Evolutionary conservation across 2,113 vertebrate species (phyloP).

Genomic region (Strix aluco): DNA sequence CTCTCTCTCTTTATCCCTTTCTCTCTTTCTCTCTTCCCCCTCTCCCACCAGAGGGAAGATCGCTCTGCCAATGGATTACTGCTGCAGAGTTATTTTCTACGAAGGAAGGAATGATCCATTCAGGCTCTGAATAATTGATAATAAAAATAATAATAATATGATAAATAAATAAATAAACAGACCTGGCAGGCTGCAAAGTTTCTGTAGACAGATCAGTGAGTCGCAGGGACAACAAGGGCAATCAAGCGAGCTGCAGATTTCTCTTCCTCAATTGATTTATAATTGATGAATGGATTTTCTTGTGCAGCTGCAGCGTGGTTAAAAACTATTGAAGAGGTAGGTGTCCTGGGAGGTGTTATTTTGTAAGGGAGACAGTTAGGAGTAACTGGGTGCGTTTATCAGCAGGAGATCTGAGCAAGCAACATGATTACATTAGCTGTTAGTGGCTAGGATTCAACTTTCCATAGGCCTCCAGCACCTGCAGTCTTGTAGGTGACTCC

Average conservation of each 20-base stretch:
- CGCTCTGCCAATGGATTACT: not conserved
- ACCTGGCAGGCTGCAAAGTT: conserved; percentile 10
- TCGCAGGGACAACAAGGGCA: conserved; percentile 15
- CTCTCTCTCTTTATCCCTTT: not conserved
- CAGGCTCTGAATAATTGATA: not conserved
- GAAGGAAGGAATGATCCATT: not conserved
- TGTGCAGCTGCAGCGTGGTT: not conserved
- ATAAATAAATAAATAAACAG: not conserved
- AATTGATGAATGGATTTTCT: conserved; percentile 65
- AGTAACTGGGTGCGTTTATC: conserved; percentile 56
- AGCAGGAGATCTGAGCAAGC: conserved; percentile 53
- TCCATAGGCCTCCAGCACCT: conserved; percentile 43
- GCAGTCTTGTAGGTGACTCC: conserved; percentile 12
- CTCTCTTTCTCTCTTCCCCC: not conserved
- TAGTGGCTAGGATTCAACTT: conserved; percentile 64
- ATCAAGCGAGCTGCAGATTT: not conserved
- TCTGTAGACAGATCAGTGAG: not conserved
- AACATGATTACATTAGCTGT: conserved; percentile 52
- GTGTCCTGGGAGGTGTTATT: conserved; percentile 51
- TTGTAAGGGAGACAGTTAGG: conserved; percentile 46
- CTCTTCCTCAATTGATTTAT: conserved; percentile 54
- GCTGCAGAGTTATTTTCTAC: not conserved
- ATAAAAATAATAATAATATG: not conserved
- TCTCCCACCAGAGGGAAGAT: not conserved
- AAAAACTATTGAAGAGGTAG: conserved; percentile 44